A percentile compares a stretch with the other conserved stretches of the same genome.
phyloP scores from a whole-genome alignment of 2,888 invertebrate genomes.

The Coecobrya sp. region DNA sequence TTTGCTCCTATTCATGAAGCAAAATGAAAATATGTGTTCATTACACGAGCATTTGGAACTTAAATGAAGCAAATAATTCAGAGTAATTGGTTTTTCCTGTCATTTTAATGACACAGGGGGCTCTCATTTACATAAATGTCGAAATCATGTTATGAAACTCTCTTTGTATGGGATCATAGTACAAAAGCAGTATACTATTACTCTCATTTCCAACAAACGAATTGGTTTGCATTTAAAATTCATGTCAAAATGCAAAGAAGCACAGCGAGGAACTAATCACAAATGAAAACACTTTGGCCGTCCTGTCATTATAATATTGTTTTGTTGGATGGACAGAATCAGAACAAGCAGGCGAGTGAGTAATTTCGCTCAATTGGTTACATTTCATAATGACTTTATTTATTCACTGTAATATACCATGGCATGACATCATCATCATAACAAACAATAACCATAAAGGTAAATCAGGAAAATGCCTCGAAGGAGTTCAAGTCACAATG shows the following conservation, averaged over 20 bases:
- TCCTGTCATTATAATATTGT: neutral
- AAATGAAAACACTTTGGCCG: neutral
- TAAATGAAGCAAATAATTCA: constrained; percentile 66
- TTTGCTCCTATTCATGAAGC: neutral
- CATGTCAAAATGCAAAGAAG: neutral
- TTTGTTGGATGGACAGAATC: constrained; percentile 6
- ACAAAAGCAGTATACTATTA: neutral
- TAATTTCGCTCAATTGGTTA: neutral
- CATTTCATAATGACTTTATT: constrained; percentile 10
- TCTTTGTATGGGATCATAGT: neutral
- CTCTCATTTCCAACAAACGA: neutral
- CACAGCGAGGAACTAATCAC: neutral
- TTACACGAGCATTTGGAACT: constrained; percentile 7
- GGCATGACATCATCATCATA: neutral
- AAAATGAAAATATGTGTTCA: neutral
- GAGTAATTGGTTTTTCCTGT: constrained; percentile 67
- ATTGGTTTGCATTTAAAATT: neutral
- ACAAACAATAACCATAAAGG: constrained; percentile 41
- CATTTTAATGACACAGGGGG: constrained; percentile 59
- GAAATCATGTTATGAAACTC: constrained; percentile 30
- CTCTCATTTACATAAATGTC: constrained; percentile 57
- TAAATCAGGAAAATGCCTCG: constrained; percentile 23
- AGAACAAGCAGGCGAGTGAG: neutral
- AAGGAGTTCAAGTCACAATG: neutral
- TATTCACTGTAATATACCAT: neutral